These are phyloP conservation scores for Vicugna pacos DNA, from an alignment of 2,113 vertebrate genomes.

Conservation along the genomic window DNA sequence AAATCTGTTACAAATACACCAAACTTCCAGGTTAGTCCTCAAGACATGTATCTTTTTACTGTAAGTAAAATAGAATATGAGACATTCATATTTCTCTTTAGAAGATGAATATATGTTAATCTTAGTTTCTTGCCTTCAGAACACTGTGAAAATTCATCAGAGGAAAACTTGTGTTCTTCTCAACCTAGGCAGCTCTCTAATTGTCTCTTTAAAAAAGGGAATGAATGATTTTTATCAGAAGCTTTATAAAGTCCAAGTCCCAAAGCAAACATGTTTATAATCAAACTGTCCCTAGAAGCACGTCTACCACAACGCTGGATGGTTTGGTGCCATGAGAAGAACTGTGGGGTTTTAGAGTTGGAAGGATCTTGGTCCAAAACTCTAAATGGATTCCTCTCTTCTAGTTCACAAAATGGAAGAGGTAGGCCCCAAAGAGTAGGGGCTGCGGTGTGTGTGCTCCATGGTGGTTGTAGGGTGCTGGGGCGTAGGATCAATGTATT, in stretches of 20 bases:
- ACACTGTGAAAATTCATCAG: neutral
- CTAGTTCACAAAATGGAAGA: neutral
- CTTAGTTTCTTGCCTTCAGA: neutral
- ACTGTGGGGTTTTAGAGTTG: neutral
- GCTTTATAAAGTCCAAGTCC: neutral
- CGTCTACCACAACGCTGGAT: neutral
- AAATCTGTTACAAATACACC: neutral
- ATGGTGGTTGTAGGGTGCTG: neutral
- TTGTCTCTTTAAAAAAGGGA: neutral
- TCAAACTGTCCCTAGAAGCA: neutral
- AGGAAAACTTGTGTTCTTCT: neutral
- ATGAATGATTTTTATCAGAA: neutral
- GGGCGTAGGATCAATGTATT: too few species aligned
- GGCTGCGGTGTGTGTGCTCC: neutral
- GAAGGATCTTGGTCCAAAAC: slow-evolving; percentile 4
- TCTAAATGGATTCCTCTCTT: neutral
- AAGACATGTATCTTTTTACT: slow-evolving; percentile 26
- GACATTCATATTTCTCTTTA: neutral
- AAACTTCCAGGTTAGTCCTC: neutral
- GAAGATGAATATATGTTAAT: slow-evolving; percentile 58
- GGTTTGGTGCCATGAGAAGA: neutral
- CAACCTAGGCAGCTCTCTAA: neutral
- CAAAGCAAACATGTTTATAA: neutral
- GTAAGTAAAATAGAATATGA: neutral
- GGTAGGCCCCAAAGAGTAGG: neutral